These are phyloP conservation scores for Australoheros facetus DNA, from an alignment of 2,797 vertebrate genomes.

Conservation along the genomic window DNA sequence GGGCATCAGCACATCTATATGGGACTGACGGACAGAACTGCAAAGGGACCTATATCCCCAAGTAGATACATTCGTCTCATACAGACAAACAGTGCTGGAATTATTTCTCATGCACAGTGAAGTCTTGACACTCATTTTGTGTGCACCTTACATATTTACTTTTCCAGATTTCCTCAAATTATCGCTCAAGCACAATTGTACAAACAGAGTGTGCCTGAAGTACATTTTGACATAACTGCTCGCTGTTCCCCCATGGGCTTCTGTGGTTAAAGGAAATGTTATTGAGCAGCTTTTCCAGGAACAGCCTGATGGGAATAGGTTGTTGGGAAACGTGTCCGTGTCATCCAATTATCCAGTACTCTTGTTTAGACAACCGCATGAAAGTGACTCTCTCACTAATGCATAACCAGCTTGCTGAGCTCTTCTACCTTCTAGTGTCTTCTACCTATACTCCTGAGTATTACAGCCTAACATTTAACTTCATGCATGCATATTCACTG, in stretches of 20 bases:
- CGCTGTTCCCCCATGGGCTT: constrained; percentile 6
- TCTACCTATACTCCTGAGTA: background rate
- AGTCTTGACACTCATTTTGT: background rate
- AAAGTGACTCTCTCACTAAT: background rate
- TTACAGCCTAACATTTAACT: background rate
- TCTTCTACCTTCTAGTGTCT: background rate
- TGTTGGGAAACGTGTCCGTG: background rate
- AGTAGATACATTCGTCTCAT: background rate
- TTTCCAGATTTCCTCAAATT: background rate
- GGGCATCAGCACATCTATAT: constrained; percentile 19
- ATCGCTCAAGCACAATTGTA: background rate
- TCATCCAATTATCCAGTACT: background rate
- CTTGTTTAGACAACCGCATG: background rate
- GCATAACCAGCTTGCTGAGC: background rate
- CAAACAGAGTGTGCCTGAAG: background rate
- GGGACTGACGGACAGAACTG: background rate
- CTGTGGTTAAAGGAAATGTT: constrained; percentile 12
- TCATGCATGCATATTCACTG: background rate
- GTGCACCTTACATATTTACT: background rate
- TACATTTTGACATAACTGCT: constrained; percentile 13
- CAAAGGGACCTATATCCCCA: background rate
- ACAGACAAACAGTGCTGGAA: background rate
- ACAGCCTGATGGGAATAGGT: background rate
- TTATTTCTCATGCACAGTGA: background rate
- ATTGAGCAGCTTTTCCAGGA: constrained; percentile 34